Base-by-base conservation (phyloP, 1,140 invertebrate species). In the Nylanderia fulva region DNA sequence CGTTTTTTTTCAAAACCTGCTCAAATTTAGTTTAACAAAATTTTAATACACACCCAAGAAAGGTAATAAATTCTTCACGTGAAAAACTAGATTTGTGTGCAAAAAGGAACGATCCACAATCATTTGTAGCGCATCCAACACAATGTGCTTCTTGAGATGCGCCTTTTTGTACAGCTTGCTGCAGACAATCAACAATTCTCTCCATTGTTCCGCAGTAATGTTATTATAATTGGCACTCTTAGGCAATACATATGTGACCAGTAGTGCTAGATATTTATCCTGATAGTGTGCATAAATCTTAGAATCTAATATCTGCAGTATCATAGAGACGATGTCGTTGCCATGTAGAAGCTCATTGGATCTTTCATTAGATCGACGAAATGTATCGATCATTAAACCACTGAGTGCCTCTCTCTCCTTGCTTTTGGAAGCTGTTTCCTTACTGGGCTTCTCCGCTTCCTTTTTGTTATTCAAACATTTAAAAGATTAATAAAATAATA, bases 41-140 rank as follows among this genome's bases (percentile, higher is more conserved):
- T 1, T 58, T 48, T 74, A n/a, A n/a, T n/a, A n/a, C 7, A 48
- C 90, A 93, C 93, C 91, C 52, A 93, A 58, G 39, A 92, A 90
- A 2, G 85, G 86, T 9, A 93, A 52, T 21, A 91, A 68, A 18
- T 69, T 52, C 56, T 88, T 91, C 27, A 92, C 52, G 29, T 90
- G 58, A 15, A 85, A 66, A 11, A 84, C 36, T 71, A 94, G 85
- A 85, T 88, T 76, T 0, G 90, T 89, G 18, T 93, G 84, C 0
- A 87, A 68, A 85, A 90, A 92, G 39, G 92, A 92, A 88, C 91
- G 84, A 21, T 87, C 36, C 11, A 92, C 60, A 36, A 91, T 90
- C 56, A 91, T 85, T 71, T 91, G 86, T 33, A 92, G 68, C 4
- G 61, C 86, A 27, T 88, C 66, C 45, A 93, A 83, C 27, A 91